Evolutionary conservation across 1,140 invertebrate genomes (phyloP), one percentile per base, ranked within the genome.

Genomic region (Mamestra configurata): DNA sequence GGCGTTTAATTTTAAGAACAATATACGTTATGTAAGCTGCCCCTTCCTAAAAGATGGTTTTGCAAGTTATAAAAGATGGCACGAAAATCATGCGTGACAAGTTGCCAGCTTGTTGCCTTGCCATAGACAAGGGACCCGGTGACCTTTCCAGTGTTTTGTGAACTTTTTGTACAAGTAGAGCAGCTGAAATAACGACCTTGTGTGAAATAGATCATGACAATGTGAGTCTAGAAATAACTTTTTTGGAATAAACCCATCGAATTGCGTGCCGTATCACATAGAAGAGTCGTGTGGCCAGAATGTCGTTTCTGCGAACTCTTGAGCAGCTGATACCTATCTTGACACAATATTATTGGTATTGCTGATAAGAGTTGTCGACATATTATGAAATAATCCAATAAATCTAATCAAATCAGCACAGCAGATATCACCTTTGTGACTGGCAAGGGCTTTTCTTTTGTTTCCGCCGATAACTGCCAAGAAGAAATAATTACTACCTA

Each of bases 111-210:
- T n/a, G 31, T 35, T 61, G 57, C 24, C 27, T 61, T 6, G 15
- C 31, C 15, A 18, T 15, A 35, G 51, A 10, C 55, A 59, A 24
- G 13, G 18, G 61, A 66, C 18, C 35, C 5, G 27, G 20, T 66
- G 61, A 66, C 61, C 61, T 66, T 66, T 66, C 35, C 18, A 64
- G 20, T 10, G 24, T 24, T 57, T 57, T 57, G 11, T 24, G 53
- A 57, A 57, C 53, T 55, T 55, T 57, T 10, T n/a, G n/a, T n/a
- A 57, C 22, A 57, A 57, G 53, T 57, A 57, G 53, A 24, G 5
- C 53, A 57, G 24, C 53, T 27, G 53, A 27, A 22, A 27, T 22
- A 27, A 57, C 22, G 43, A n/a, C 43, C 43, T 49, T 49, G 43
- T 43, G 3, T 49, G 43, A 49, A 31, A n/a, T 49, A 49, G 43